Evolutionary conservation across 2,113 vertebrate species (phyloP).

Genomic region (Dicerorhinus sumatrensis): DNA sequence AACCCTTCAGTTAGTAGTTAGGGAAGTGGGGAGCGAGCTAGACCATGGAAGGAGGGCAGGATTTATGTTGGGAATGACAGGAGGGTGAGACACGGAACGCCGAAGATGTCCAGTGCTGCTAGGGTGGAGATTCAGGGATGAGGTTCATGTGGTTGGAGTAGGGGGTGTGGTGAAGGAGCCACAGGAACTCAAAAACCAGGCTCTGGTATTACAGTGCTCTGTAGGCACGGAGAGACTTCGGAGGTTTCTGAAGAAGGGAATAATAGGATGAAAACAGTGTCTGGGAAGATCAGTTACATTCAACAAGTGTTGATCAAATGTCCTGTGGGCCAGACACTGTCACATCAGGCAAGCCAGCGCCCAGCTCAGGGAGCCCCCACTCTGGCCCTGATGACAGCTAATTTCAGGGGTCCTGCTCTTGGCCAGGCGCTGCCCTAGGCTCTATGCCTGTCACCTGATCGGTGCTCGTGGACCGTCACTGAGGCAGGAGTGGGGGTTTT

Average conservation of each 20-base stretch:
- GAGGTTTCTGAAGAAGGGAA: background rate
- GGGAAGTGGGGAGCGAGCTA: too few relatives aligned
- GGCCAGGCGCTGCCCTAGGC: background rate
- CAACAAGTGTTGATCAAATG: accelerated
- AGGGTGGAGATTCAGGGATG: too few relatives aligned
- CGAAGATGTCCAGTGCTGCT: background rate
- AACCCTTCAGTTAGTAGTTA: too few relatives aligned
- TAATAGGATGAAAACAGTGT: accelerated
- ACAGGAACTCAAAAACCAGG: background rate
- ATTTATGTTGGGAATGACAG: too few relatives aligned
- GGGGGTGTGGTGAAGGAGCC: background rate
- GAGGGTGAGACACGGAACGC: accelerated
- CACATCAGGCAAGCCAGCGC: accelerated
- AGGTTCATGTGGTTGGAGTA: background rate
- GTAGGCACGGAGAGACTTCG: accelerated
- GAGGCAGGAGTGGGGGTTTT: background rate
- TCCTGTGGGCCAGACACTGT: background rate
- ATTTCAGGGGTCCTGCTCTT: background rate
- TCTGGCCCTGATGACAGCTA: background rate
- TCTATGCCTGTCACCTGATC: background rate
- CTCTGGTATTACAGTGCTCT: background rate
- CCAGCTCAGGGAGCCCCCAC: background rate
- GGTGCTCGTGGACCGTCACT: accelerated
- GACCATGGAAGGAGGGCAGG: background rate
- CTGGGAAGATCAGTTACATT: accelerated